Evolutionary conservation across 2,113 vertebrate genomes (phyloP).

Genomic region (Anguilla japonica): DNA sequence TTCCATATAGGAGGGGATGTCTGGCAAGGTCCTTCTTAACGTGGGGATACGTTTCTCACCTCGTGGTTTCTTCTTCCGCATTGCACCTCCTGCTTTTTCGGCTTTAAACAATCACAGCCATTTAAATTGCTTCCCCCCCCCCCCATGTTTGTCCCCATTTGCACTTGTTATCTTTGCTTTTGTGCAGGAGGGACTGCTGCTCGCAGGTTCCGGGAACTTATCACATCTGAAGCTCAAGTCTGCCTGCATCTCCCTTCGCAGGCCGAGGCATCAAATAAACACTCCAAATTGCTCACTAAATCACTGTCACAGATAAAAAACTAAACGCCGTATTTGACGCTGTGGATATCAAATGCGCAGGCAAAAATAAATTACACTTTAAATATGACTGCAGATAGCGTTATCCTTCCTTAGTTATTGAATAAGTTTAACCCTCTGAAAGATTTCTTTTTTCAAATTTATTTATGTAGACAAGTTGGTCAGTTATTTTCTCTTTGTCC

Average conservation of each 20-base stretch:
- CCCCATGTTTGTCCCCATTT: not conserved
- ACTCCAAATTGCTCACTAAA: constrained; percentile 12
- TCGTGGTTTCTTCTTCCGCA: no score
- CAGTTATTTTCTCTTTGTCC: no score
- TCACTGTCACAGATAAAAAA: constrained; percentile 5
- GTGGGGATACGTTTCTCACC: not conserved
- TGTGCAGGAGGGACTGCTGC: not conserved
- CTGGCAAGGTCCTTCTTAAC: not conserved
- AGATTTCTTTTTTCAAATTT: no score
- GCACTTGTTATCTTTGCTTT: not conserved
- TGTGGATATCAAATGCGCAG: not conserved
- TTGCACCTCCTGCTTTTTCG: not conserved
- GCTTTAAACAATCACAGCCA: not conserved
- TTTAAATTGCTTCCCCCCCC: not conserved
- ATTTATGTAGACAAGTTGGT: no score
- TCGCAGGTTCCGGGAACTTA: not conserved
- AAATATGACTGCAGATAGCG: not conserved
- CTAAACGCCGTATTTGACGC: not conserved
- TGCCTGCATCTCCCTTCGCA: not conserved
- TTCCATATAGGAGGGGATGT: not conserved
- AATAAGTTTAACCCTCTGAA: no score
- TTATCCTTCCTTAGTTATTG: no score
- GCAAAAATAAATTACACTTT: not conserved
- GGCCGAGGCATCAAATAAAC: not conserved
- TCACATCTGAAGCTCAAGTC: not conserved